Evolutionary conservation across 64 coral and sea anemone genomes (phyloP), one percentile per base, ranked within the genome.

Genomic region (Montipora sp.): DNA sequence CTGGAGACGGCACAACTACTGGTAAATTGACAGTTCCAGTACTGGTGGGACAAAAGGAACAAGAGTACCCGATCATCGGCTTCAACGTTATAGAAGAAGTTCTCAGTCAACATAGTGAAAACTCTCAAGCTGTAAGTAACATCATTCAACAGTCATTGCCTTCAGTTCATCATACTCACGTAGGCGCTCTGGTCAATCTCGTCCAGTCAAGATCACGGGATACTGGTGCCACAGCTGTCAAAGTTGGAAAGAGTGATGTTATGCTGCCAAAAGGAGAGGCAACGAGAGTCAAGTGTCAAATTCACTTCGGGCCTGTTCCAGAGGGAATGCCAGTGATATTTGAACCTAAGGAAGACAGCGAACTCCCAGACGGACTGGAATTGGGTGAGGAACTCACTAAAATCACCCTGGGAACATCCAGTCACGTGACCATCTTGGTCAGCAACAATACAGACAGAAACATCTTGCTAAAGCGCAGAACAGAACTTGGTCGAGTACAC

Each of bases 81-180:
- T 90, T 78, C n/a, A n/a, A 94, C 55, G 71, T 94, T 22, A 85
- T 94, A 74, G 80, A 85, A 65, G 68, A 85, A 92, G 20, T 92
- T 23, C 65, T 92, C 14, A 46, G 49, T 4, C 21, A 7, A 45
- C 68, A 84, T 11, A 10, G 50, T 24, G 16, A 85, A 73, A 47
- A 73, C 63, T 45, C 12, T 24, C 48, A 75, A 77, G 45, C 7
- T 27, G 49, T 51, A 53, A 65, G 16, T 73, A 85, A 4, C 79
- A 60, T 81, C 79, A 60, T 76, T 45, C 73, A 45, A 27, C 79
- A 74, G 43, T 75, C 53, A 60, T 90, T 90, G 45, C 89, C 23
- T 20, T 43, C 46, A 78, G 55, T 90, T 48, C 46, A 90, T 16
- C 36, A 73, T 12, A 73, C 58, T 81, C 45, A 21, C 15, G 63